A percentile compares a stretch with the other conserved stretches of the same genome.
phyloP scores from a whole-genome alignment of 1,140 invertebrate species.

The Eriocheir sinensis region DNA sequence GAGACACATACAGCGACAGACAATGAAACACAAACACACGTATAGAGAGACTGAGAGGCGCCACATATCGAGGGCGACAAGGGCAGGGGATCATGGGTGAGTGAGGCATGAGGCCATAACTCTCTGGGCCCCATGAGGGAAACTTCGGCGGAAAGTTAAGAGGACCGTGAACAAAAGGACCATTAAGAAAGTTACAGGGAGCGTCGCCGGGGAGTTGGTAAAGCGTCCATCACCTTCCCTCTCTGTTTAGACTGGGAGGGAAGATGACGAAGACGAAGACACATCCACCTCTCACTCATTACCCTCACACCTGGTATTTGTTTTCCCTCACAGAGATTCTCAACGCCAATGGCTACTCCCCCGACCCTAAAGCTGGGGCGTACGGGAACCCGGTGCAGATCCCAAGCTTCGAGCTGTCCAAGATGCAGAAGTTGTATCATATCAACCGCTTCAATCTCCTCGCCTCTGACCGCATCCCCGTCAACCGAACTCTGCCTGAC shows the following conservation, averaged over 20 bases:
- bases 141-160: neutral
- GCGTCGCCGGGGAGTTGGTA: neutral
- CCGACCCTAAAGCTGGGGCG: constrained; percentile 88
- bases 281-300: neutral
- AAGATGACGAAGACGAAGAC: too few relatives aligned
- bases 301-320: neutral
- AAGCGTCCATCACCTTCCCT: neutral
- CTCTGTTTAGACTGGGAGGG: too few relatives aligned
- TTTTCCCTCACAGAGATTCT: constrained; percentile 86
- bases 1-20: too few relatives aligned
- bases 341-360: constrained; percentile 91
- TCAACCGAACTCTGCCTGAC: constrained; percentile 95
- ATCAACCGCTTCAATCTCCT: constrained; percentile 95
- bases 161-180: neutral
- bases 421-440: constrained; percentile 91
- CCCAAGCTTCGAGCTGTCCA: constrained; percentile 87
- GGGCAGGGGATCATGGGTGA: too few relatives aligned
- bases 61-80: too few relatives aligned
- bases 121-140: neutral
- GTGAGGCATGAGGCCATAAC: neutral
- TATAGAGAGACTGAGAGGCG: too few relatives aligned
- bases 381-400: constrained; percentile 92
- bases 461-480: constrained; percentile 94
- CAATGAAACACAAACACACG: too few relatives aligned
- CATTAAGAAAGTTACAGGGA: neutral